Conservation (phyloP, 1,140 invertebrate genomes). For the Papilio dardanus region DNA sequence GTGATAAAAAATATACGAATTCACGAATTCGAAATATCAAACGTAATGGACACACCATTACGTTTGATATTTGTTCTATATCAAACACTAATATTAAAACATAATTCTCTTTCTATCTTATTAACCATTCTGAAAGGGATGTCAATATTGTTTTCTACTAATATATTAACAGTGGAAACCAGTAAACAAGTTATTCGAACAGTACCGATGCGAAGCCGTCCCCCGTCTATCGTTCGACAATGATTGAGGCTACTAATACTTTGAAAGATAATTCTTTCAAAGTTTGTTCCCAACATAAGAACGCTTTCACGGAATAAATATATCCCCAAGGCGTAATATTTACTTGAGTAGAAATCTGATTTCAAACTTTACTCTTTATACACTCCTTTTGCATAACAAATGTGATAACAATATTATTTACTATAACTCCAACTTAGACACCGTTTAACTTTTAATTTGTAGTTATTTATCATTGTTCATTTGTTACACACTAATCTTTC, state of each 20-base stretch:
- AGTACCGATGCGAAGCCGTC: background rate
- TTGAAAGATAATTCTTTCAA: slow-evolving; percentile 30
- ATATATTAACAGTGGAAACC: background rate
- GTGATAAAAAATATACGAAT: no score
- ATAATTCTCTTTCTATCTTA: no score
- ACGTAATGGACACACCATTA: no score
- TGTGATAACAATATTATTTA: background rate
- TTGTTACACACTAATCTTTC: background rate
- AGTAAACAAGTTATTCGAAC: background rate
- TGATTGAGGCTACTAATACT: slow-evolving; percentile 1
- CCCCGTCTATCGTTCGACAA: background rate
- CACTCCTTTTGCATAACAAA: background rate
- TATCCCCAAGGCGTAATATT: background rate
- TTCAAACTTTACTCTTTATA: background rate
- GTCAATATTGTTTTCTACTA: background rate
- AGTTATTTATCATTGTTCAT: background rate
- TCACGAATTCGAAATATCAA: no score
- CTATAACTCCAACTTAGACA: background rate
- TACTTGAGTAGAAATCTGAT: slow-evolving; percentile 5
- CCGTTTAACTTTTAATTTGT: background rate
- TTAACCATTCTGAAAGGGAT: no score
- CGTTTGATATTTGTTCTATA: no score
- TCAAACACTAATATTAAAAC: no score
- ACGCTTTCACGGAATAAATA: slow-evolving; percentile 38
- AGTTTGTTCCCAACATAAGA: slow-evolving; percentile 37